Evolutionary conservation across 2,888 invertebrate genomes (phyloP).

Genomic region (Quadriops clusia): DNA sequence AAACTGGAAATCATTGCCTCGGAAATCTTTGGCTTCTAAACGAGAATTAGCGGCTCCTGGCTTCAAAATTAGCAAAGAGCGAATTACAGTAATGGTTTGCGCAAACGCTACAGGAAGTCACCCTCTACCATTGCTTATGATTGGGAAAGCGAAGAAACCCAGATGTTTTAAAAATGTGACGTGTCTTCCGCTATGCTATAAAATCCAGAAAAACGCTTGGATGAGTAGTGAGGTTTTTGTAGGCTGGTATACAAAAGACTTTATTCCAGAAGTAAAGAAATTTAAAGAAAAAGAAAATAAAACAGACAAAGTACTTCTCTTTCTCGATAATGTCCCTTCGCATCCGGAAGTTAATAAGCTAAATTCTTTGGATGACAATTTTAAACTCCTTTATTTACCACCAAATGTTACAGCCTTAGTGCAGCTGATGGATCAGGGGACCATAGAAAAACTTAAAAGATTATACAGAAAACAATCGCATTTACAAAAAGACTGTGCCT

Average conservation of each 20-base stretch:
- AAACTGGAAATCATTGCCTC: constrained; percentile 18
- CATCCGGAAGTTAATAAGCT: constrained; percentile 4
- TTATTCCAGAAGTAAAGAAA: constrained; percentile 16
- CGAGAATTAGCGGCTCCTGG: constrained; percentile 17
- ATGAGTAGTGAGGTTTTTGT: constrained; percentile 18
- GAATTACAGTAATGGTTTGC: constrained; percentile 22
- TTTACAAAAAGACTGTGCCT: constrained; percentile 17
- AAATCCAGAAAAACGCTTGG: constrained; percentile 19
- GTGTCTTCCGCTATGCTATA: constrained; percentile 16
- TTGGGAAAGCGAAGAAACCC: constrained; percentile 22
- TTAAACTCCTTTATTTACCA: constrained; percentile 4
- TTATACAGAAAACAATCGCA: too few relatives aligned
- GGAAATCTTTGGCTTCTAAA: constrained; percentile 15
- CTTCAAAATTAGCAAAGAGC: constrained; percentile 19
- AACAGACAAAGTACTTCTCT: constrained; percentile 7
- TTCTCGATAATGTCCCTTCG: constrained; percentile 6
- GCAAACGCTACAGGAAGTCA: constrained; percentile 21
- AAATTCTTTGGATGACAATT: too few relatives aligned
- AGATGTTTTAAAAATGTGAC: constrained; percentile 19
- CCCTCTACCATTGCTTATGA: constrained; percentile 19
- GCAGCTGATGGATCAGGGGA: constrained; percentile 22
- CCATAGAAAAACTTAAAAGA: constrained; percentile 7
- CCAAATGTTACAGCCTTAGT: constrained; percentile 15
- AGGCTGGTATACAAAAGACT: constrained; percentile 19
- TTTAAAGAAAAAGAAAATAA: constrained; percentile 7